These are phyloP conservation scores for Mya arenaria DNA, from an alignment of 1,140 invertebrate genomes.

Conservation along the genomic window DNA sequence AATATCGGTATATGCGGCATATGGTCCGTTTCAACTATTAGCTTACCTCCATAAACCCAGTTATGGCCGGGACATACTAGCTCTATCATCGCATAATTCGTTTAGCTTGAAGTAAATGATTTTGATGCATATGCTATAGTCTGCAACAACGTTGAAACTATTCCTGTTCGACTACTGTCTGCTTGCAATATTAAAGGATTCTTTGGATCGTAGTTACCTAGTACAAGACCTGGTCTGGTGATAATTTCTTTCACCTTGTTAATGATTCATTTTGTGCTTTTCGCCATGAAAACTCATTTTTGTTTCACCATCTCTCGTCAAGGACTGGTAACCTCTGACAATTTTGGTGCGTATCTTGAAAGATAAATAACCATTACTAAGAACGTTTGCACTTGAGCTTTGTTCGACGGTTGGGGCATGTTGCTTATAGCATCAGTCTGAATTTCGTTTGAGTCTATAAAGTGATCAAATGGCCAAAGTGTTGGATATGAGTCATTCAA, in stretches of 20 bases:
- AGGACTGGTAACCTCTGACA: background rate
- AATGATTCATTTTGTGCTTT: background rate
- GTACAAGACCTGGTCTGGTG: background rate
- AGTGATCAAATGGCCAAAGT: no score
- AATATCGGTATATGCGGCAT: background rate
- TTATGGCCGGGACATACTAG: background rate
- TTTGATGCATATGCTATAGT: background rate
- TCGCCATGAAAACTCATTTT: background rate
- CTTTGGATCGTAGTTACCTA: background rate
- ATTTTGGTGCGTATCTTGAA: constrained; percentile 4
- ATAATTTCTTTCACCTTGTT: constrained; percentile 5
- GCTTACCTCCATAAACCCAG: background rate
- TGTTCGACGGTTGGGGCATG: background rate
- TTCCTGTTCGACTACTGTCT: background rate
- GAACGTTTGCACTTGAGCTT: background rate
- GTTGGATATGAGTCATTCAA: no score
- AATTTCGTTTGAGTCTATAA: background rate
- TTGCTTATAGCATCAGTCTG: background rate
- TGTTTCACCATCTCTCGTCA: background rate
- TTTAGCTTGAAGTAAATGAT: background rate
- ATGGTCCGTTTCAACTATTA: background rate
- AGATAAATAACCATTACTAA: background rate
- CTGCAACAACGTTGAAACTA: background rate
- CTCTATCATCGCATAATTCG: background rate
- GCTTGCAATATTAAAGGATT: background rate